Conservation (phyloP, 2,797 vertebrate species). For the Sitta carolinensis region DNA sequence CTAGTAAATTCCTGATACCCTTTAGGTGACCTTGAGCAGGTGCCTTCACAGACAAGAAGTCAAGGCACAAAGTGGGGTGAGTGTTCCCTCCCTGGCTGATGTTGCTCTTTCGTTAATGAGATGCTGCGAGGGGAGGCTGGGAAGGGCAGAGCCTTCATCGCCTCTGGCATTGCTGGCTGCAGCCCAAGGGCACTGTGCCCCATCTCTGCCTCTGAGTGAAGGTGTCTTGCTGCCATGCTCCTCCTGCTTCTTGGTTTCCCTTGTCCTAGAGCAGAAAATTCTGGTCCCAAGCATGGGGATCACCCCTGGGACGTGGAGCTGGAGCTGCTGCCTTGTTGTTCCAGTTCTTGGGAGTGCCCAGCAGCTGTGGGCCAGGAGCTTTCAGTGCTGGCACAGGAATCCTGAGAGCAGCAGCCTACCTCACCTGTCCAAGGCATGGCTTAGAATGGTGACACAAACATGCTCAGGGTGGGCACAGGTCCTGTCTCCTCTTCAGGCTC, state of each 20-base stretch:
- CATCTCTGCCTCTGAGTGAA: neutral
- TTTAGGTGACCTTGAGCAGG: neutral
- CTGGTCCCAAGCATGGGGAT: neutral
- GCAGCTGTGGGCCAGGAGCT: neutral
- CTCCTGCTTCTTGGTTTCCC: neutral
- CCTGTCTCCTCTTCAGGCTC: neutral
- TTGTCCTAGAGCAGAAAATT: neutral
- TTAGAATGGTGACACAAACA: neutral
- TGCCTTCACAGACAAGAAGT: accelerated
- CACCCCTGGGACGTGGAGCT: neutral
- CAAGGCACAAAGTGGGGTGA: neutral
- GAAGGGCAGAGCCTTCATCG: neutral
- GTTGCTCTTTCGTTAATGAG: neutral
- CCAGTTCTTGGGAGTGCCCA: neutral
- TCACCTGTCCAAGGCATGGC: neutral
- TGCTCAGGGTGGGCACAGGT: neutral
- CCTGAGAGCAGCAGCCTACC: neutral
- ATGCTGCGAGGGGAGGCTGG: neutral
- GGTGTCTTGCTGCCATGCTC: neutral
- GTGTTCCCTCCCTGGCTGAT: neutral
- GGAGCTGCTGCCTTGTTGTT: neutral
- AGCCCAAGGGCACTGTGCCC: neutral
- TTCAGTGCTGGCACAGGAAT: neutral
- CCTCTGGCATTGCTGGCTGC: neutral
- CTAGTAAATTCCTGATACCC: neutral